Percentiles rank a stretch among this genome's conserved stretches.
Evolutionary conservation across 2,888 invertebrate species (phyloP).

Genomic region (Lasius platythorax): DNA sequence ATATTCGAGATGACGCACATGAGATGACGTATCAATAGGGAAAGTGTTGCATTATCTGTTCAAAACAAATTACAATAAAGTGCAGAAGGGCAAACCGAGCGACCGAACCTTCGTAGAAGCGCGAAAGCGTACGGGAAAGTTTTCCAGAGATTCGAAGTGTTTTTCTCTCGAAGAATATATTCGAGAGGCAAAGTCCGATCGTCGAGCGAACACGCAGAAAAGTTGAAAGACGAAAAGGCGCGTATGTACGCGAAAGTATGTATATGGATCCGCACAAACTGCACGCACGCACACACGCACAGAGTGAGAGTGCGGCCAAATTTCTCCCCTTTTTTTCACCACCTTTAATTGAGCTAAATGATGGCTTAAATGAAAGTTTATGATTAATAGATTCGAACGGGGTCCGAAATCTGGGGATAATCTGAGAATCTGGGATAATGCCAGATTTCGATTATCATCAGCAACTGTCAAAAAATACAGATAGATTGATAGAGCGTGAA

Average conservation of each 20-base stretch:
- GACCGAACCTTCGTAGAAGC: not conserved
- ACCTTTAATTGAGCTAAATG: not conserved
- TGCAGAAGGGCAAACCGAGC: not conserved
- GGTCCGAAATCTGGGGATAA: too few species aligned
- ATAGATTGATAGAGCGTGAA: too few species aligned
- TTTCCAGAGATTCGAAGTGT: not conserved
- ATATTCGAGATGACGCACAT: not conserved
- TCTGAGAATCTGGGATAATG: too few species aligned
- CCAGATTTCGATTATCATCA: too few species aligned
- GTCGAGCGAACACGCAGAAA: constrained; percentile 5
- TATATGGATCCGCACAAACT: too few species aligned
- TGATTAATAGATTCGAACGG: not conserved
- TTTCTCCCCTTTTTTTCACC: too few species aligned
- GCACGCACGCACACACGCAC: not conserved
- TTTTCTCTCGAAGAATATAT: not conserved
- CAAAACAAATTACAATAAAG: not conserved
- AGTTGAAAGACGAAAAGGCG: not conserved
- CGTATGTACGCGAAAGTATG: not conserved
- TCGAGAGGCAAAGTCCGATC: not conserved
- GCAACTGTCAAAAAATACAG: too few species aligned
- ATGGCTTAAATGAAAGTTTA: not conserved
- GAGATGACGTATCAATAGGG: not conserved
- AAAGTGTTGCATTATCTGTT: not conserved
- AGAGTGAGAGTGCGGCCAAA: too few species aligned
- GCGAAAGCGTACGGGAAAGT: not conserved